Conservation (phyloP, 2,888 invertebrate species). For the Euspilapteryx auroguttella region DNA sequence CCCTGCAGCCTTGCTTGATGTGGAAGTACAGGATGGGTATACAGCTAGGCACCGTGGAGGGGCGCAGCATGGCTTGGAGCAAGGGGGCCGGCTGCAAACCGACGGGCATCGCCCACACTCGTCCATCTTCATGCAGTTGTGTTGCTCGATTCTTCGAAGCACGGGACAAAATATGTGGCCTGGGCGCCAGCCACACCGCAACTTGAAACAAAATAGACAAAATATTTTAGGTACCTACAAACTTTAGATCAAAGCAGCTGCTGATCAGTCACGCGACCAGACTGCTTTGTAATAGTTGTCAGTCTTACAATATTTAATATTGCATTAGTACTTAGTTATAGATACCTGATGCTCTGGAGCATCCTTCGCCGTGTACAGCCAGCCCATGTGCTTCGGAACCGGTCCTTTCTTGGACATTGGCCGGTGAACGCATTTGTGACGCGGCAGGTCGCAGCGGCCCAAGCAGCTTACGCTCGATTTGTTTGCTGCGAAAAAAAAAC, state of each 20-base stretch:
- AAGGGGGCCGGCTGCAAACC: constrained; percentile 14
- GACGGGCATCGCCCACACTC: constrained; percentile 19
- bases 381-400: constrained; percentile 45
- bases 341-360: constrained; percentile 48
- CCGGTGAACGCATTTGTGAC: constrained; percentile 33
- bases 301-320: no score
- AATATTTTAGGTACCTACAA: no score
- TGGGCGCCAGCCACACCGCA: constrained; percentile 49
- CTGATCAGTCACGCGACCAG: no score
- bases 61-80: constrained; percentile 12
- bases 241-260: no score
- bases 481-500: constrained; percentile 15
- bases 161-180: constrained; percentile 49
- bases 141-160: constrained; percentile 33
- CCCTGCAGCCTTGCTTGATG: constrained; percentile 11
- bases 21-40: constrained; percentile 14
- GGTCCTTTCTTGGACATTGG: constrained; percentile 34
- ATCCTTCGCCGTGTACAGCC: constrained; percentile 43
- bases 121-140: constrained; percentile 25
- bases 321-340: no score
- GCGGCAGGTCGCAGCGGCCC: constrained; percentile 42
- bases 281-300: no score
- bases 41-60: neutral
- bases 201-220: no score
- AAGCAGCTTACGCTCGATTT: constrained; percentile 33